Evolutionary conservation across 2,888 invertebrate genomes (phyloP).

Genomic region (Eremobia ochroleuca): DNA sequence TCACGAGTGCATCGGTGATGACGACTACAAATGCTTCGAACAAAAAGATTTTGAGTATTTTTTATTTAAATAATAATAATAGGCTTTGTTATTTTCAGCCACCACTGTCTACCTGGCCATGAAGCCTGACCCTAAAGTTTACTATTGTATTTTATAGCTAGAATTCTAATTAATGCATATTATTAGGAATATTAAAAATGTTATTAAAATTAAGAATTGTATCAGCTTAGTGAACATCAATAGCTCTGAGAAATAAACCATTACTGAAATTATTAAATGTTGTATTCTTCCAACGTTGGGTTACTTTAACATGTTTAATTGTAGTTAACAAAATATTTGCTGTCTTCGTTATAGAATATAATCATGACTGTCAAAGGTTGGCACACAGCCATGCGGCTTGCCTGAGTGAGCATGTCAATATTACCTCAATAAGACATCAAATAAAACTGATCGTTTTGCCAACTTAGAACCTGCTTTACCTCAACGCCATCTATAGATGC

Average conservation of each 20-base stretch:
- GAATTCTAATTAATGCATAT: constrained; percentile 91
- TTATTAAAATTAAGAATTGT: constrained; percentile 90
- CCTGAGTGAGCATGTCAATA: constrained; percentile 56
- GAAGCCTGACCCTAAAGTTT: constrained; percentile 83
- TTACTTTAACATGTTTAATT: constrained; percentile 54
- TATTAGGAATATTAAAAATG: constrained; percentile 89
- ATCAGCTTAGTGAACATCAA: constrained; percentile 91
- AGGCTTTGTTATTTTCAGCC: constrained; percentile 73
- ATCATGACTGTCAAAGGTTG: constrained; percentile 46
- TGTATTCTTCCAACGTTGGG: constrained; percentile 82
- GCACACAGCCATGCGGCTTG: constrained; percentile 63
- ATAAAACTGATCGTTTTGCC: constrained; percentile 59
- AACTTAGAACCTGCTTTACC: constrained; percentile 61
- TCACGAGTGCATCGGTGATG: constrained; percentile 67
- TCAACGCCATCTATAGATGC: constrained; percentile 57
- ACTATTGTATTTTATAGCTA: constrained; percentile 91
- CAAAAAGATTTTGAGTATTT: constrained; percentile 62
- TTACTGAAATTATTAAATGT: constrained; percentile 90
- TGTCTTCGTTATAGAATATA: constrained; percentile 45
- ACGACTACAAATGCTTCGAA: constrained; percentile 67
- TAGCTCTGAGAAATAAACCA: constrained; percentile 90
- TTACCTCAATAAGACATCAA: constrained; percentile 57
- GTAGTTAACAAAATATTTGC: constrained; percentile 45
- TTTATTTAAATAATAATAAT: constrained; percentile 71
- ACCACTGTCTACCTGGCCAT: constrained; percentile 76